A percentile compares a stretch with the other conserved stretches of the same genome.
Evolutionary conservation across 2,888 invertebrate genomes (phyloP).

Genomic region (Drosophila borborema): DNA sequence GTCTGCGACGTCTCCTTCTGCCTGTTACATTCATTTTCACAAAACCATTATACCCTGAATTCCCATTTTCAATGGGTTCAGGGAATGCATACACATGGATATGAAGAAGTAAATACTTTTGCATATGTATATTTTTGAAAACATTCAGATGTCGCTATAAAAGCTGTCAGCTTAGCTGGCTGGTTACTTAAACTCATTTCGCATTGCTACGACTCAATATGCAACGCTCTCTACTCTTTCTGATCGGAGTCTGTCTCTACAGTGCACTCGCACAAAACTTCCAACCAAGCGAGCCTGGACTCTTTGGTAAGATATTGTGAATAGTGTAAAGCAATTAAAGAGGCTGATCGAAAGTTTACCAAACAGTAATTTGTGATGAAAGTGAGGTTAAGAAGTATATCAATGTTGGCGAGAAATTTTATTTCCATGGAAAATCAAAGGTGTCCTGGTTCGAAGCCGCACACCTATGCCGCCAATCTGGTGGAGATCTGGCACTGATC

Average conservation of each 20-base stretch:
- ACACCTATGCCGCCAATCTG: slow-evolving; percentile 40
- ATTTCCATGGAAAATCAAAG: slow-evolving; percentile 23
- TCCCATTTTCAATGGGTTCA: too few species aligned
- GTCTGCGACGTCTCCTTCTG: too few species aligned
- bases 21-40: too few species aligned
- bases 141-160: slow-evolving; percentile 3
- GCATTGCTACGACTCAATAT: slow-evolving; percentile 13
- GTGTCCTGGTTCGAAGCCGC: slow-evolving; percentile 38
- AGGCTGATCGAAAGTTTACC: rapidly evolving
- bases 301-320: slow-evolving; percentile 19
- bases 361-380: slow-evolving; percentile 27
- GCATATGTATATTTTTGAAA: neutral
- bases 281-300: slow-evolving; percentile 6
- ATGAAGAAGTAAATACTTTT: neutral
- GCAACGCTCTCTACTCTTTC: neutral
- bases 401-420: slow-evolving; percentile 39
- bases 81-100: neutral
- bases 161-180: neutral
- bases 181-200: neutral
- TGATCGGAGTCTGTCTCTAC: slow-evolving; percentile 17
- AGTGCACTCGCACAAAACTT: slow-evolving; percentile 9
- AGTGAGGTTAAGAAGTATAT: neutral
- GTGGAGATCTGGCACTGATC: slow-evolving; percentile 47
- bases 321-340: neutral
- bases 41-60: too few species aligned